These are phyloP conservation scores for Halcyon chelicuti DNA, from an alignment of 2,797 vertebrate species.

Conservation along the genomic window DNA sequence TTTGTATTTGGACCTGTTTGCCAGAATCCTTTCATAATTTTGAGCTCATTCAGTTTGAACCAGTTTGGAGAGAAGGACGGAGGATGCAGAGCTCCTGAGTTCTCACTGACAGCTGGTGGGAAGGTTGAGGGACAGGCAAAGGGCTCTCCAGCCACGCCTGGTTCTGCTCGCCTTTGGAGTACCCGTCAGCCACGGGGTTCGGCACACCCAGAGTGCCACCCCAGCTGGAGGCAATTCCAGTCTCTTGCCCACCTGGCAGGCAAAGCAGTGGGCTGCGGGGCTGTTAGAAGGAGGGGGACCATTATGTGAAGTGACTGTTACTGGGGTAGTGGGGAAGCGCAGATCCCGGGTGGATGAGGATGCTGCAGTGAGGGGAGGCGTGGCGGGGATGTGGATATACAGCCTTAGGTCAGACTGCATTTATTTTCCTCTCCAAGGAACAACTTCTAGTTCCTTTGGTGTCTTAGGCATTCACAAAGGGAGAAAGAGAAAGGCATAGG, in stretches of 20 bases:
- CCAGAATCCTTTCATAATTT: not conserved
- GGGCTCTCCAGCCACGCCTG: rapidly evolving
- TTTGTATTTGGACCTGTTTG: not conserved
- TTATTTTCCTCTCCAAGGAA: not conserved
- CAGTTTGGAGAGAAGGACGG: not conserved
- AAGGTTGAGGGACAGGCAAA: not conserved
- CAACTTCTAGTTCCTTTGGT: not conserved
- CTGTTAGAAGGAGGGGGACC: not conserved
- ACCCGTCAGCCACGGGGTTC: not conserved
- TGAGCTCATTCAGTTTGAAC: not conserved
- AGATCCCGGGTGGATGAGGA: rapidly evolving
- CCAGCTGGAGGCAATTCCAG: not conserved
- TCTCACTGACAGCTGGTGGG: rapidly evolving
- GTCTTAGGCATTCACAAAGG: not conserved
- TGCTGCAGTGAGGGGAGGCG: not conserved
- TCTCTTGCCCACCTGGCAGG: not conserved
- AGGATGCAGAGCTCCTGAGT: not conserved
- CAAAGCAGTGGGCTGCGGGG: not conserved
- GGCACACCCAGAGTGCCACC: not conserved
- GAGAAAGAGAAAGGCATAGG: not conserved
- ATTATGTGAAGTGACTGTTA: not conserved
- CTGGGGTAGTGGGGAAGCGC: not conserved
- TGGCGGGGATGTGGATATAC: too few species aligned
- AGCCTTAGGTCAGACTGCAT: not conserved
- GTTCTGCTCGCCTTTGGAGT: not conserved